Evolutionary conservation across 2,113 vertebrate species (phyloP).

Genomic region (Nesogale talazaci): DNA sequence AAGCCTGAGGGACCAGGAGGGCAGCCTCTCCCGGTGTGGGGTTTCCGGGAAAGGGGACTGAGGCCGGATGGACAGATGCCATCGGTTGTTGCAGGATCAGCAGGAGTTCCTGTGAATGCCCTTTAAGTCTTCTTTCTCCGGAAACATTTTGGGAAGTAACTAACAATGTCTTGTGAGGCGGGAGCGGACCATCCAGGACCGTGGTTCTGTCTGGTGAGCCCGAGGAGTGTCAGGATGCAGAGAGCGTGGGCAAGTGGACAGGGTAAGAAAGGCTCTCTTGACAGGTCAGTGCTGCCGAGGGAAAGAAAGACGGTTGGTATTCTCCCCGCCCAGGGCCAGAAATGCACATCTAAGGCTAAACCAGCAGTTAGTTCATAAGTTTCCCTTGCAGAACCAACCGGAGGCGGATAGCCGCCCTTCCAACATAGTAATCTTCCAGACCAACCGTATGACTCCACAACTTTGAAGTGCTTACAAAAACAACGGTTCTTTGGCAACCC

Average conservation of each 20-base stretch:
- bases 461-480: slow-evolving; percentile 30
- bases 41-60: not conserved
- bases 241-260: not conserved
- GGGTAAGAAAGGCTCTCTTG: too few species aligned
- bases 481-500: slow-evolving; percentile 1
- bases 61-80: not conserved
- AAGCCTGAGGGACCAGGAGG: not conserved
- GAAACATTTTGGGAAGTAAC: slow-evolving; percentile 2
- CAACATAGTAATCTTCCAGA: not conserved
- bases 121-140: not conserved
- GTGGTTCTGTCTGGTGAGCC: not conserved
- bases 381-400: slow-evolving; percentile 17
- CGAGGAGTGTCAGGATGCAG: not conserved
- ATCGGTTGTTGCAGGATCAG: not conserved
- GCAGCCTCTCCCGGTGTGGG: not conserved
- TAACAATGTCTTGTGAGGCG: too few species aligned
- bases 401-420: not conserved
- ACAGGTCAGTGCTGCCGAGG: not conserved
- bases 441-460: not conserved
- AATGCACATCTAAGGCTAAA: slow-evolving; percentile 12
- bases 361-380: not conserved
- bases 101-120: not conserved
- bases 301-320: not conserved
- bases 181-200: not conserved
- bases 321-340: not conserved